Percentiles rank a stretch among this genome's conserved stretches.
Conservation (phyloP, 2,113 vertebrate genomes). For the Hucho hucho region DNA sequence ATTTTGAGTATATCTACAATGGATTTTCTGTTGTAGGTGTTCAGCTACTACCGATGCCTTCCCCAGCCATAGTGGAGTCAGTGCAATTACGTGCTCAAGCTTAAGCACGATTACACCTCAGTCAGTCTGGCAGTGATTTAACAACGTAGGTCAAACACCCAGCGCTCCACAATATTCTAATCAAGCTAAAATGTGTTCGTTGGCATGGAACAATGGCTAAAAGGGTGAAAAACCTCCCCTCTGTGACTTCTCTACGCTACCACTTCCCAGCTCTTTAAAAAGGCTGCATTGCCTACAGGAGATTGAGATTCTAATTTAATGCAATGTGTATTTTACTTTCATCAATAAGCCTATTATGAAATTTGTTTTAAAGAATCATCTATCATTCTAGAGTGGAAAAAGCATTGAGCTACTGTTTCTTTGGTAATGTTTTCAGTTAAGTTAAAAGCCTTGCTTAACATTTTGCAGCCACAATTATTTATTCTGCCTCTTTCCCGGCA, state of each 20-base stretch:
- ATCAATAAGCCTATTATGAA: neutral
- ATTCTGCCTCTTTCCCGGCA: neutral
- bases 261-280: neutral
- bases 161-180: conserved; percentile 31
- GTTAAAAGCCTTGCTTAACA: conserved; percentile 25
- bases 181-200: conserved; percentile 30
- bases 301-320: neutral
- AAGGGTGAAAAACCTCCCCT: neutral
- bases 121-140: conserved; percentile 11
- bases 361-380: neutral
- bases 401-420: too few relatives aligned
- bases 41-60: neutral
- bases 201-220: neutral
- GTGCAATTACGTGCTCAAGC: too few relatives aligned
- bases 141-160: conserved; percentile 35
- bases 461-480: conserved; percentile 20
- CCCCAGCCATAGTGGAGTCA: too few relatives aligned
- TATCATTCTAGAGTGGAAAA: too few relatives aligned
- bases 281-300: neutral
- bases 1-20: neutral
- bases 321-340: neutral
- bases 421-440: neutral
- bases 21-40: neutral
- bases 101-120: too few relatives aligned
- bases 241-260: neutral